These are phyloP conservation scores for Ditylenchus weischeri DNA, from an alignment of 2,888 invertebrate genomes.

Conservation along the genomic window DNA sequence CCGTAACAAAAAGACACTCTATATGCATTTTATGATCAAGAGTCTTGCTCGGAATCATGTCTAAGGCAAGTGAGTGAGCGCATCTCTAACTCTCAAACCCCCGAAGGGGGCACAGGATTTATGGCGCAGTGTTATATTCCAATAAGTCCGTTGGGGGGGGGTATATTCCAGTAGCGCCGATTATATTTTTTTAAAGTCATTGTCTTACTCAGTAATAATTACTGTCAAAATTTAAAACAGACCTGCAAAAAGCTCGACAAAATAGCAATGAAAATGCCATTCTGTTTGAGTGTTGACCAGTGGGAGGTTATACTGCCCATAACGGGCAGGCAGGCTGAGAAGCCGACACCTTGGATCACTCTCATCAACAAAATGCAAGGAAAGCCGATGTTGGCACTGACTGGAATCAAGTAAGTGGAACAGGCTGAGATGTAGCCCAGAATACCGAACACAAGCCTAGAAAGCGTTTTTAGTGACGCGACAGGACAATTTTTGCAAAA, in stretches of 20 bases:
- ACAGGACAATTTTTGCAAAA: too few relatives aligned
- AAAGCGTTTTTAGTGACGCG: background rate
- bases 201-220: background rate
- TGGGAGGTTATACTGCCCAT: conserved; percentile 43
- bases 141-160: too few relatives aligned
- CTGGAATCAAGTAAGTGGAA: conserved; percentile 36
- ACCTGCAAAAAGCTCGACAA: conserved; percentile 42
- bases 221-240: background rate
- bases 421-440: conserved; percentile 37
- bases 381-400: conserved; percentile 35
- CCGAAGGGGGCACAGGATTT: too few relatives aligned
- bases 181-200: background rate
- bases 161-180: too few relatives aligned
- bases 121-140: too few relatives aligned
- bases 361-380: conserved; percentile 33
- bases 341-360: conserved; percentile 35
- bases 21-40: too few relatives aligned
- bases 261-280: conserved; percentile 45
- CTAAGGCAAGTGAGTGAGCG: too few relatives aligned
- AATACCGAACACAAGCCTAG: conserved; percentile 31
- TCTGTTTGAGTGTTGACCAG: conserved; percentile 45
- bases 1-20: too few relatives aligned
- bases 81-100: too few relatives aligned
- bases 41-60: too few relatives aligned
- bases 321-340: conserved; percentile 43